phyloP scores from a whole-genome alignment of 2,888 invertebrate species.

The Aethes cnicana region DNA sequence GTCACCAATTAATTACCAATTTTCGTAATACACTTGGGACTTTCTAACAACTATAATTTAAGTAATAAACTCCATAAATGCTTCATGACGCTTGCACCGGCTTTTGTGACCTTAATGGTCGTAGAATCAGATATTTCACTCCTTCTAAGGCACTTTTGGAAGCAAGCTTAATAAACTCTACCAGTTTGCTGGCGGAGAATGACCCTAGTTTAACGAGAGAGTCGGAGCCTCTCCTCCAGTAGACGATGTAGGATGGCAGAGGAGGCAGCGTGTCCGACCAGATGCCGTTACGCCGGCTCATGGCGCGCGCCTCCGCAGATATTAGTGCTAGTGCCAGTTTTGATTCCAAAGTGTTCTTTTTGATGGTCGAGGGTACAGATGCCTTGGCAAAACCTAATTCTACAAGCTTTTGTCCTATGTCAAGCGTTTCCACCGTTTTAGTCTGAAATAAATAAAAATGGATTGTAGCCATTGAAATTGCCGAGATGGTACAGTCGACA shows the following conservation, averaged over 20 bases:
- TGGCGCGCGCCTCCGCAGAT: constrained; percentile 68
- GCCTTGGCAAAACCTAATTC: constrained; percentile 76
- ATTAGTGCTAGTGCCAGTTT: constrained; percentile 62
- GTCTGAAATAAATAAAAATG: constrained; percentile 52
- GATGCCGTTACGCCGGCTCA: constrained; percentile 65
- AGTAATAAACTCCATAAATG: constrained; percentile 51
- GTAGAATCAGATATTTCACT: constrained; percentile 54
- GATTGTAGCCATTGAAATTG: no score
- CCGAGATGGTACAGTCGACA: no score
- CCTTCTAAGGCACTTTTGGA: constrained; percentile 58
- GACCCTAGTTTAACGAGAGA: constrained; percentile 45
- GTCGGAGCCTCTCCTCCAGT: constrained; percentile 66
- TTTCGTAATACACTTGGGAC: constrained; percentile 45
- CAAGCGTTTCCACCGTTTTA: constrained; percentile 65
- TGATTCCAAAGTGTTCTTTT: constrained; percentile 67
- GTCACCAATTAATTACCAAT: constrained; percentile 55
- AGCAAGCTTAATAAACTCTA: constrained; percentile 48
- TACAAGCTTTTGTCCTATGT: constrained; percentile 71
- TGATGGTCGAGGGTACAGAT: constrained; percentile 55
- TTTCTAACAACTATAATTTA: constrained; percentile 41
- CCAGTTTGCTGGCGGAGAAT: constrained; percentile 50
- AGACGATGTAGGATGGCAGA: constrained; percentile 59
- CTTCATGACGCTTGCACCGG: constrained; percentile 65
- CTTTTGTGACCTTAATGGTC: constrained; percentile 59
- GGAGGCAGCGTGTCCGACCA: constrained; percentile 75